Evolutionary conservation across 2,797 vertebrate genomes (phyloP).

Genomic region (Sternotherus odoratus): DNA sequence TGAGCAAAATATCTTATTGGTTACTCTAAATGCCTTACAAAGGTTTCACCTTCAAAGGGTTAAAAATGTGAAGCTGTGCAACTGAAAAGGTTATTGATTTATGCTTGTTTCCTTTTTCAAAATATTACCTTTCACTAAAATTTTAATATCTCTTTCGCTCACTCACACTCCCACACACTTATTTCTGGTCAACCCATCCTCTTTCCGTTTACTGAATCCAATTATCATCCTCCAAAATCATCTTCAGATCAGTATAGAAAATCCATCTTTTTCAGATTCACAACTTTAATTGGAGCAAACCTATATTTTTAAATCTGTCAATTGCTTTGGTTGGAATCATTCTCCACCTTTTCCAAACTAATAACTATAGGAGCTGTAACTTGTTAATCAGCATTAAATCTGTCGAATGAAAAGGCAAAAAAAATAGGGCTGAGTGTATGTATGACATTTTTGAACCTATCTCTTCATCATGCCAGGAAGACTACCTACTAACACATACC

Average conservation of each 20-base stretch:
- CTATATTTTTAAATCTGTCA: neutral
- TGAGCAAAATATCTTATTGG: neutral
- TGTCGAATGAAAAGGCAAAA: neutral
- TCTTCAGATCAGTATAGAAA: neutral
- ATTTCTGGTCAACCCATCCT: neutral
- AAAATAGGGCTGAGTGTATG: fast-evolving
- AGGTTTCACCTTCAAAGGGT: neutral
- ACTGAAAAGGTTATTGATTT: neutral
- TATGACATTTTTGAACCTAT: neutral
- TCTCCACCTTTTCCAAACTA: fast-evolving
- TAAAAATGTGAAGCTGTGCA: fast-evolving
- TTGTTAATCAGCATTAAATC: neutral
- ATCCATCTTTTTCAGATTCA: neutral
- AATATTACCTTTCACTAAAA: neutral
- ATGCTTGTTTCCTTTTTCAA: neutral
- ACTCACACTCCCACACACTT: too few relatives aligned
- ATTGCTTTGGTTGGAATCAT: neutral
- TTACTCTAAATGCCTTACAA: neutral
- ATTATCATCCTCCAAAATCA: neutral
- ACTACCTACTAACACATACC: neutral
- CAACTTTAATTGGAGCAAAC: neutral
- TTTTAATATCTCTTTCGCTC: neutral
- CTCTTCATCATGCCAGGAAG: fast-evolving
- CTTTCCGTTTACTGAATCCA: neutral
- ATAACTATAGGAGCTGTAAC: neutral